Base-by-base conservation (phyloP, 2,888 invertebrate genomes). In the Eupithecia inturbata region DNA sequence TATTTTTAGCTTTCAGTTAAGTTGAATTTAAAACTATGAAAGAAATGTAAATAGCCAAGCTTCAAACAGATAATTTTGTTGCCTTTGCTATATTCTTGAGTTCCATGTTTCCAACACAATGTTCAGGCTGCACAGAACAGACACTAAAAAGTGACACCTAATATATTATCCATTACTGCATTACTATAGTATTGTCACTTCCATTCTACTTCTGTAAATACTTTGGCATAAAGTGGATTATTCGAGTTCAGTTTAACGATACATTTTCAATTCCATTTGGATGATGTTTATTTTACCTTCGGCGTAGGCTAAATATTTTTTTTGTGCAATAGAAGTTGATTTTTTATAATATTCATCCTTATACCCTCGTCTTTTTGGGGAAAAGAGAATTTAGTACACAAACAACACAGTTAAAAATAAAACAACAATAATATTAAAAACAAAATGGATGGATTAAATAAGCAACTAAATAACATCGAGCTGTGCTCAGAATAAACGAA, bases 401-500 rank as follows among this genome's bases (percentile, higher is more conserved):
- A 68, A 53, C n/a, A n/a, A 68, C n/a, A 68, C 87, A 89, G 86
- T 31, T 62, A 89, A 83, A 88, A 91, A 89, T 92, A 33, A 63
- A 63, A 92, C 87, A 91, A 86, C 87, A 85, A 84, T 82, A 85
- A 84, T 83, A 83, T 82, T 82, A 83, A 84, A 84, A 83, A 81
- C 79, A 81, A 88, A 88, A 80, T 78, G 78, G 84, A 89, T 92
- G 92, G 36, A 92, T 89, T 92, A 92, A 91, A 77, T 82, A 90
- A 90, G 88, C 89, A 87, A 89, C 71, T 73, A 68, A 82, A 82
- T 88, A 87, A 86, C 82, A 85, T 77, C 85, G 94, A 94, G 93
- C 93, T 92, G 90, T 80, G 94, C 94, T 92, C 93, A 86, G 83
- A 81, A 87, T 84, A 81, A 84, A 82, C 84, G 80, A 81, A 87